Evolutionary conservation across 2,888 invertebrate genomes (phyloP).

Genomic region (Actias luna): DNA sequence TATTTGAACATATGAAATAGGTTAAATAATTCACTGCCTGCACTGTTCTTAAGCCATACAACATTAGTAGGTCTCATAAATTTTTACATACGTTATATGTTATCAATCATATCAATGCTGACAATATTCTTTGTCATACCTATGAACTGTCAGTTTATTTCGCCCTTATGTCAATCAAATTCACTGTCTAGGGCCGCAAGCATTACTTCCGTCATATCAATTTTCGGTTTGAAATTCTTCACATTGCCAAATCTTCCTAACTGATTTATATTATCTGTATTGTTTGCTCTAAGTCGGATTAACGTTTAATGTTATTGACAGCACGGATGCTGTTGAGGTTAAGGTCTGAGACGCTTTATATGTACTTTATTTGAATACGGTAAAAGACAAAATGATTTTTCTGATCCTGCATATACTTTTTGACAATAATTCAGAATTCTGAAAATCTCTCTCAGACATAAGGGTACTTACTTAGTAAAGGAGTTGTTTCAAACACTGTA

Average conservation of each 20-base stretch:
- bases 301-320: too few relatives aligned
- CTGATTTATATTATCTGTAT: neutral
- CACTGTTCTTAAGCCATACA: neutral
- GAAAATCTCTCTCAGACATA: too few relatives aligned
- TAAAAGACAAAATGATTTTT: too few relatives aligned
- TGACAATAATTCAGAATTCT: too few relatives aligned
- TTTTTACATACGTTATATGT: neutral
- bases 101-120: slow-evolving; percentile 5
- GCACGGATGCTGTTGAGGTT: too few relatives aligned
- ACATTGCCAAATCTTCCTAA: slow-evolving; percentile 31
- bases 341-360: too few relatives aligned
- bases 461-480: too few relatives aligned
- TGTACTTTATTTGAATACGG: too few relatives aligned
- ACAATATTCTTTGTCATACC: neutral
- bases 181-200: slow-evolving; percentile 24
- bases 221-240: slow-evolving; percentile 27
- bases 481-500: too few relatives aligned
- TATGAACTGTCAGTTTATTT: slow-evolving; percentile 3
- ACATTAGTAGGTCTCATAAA: neutral
- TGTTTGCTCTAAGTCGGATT: neutral
- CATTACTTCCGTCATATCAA: slow-evolving; percentile 30
- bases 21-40: too few relatives aligned
- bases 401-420: too few relatives aligned
- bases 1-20: too few relatives aligned
- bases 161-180: slow-evolving; percentile 11